Evolutionary conservation across 2,797 vertebrate genomes (phyloP), one percentile per base, ranked within the genome.

Genomic region (Platyrinchus mystaceus): DNA sequence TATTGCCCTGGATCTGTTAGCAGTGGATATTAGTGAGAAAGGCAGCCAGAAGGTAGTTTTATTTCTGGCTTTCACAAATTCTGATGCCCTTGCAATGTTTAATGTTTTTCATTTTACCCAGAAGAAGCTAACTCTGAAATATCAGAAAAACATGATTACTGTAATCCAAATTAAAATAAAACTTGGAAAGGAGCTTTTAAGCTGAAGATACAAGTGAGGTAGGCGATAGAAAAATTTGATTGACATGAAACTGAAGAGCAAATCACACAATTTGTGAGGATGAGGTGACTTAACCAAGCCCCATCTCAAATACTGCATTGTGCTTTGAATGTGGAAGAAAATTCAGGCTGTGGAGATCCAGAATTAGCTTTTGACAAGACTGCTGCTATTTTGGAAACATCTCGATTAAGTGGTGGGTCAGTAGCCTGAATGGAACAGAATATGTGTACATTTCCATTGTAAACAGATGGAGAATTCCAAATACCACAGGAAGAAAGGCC

Each of bases 381-480:
- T 67, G 17, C 53, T 75, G 53, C 30, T 78, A 28, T 75, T 93
- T 92, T 70, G 58, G 59, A 90, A 84, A 59, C 47, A n/a, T 89
- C 80, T 39, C 0, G 0, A 20, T 75, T n/a, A 81, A 84, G 46
- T 50, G 50, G 22, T 88, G 0, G 1, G 44, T 93, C 80, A 49
- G 4, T 84, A 93, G 55, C 67, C 63, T 86, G 69, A 67, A 36
- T 88, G 59, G 84, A 94, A 79, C 20, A 58, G 50, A 78, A 21
- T 69, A 52, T 4, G 2, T 52, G n/a, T 88, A 46, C 2, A 0
- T 49, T 90, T 90, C 59, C 56, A 37, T 58, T 93, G 70, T 94
- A 93, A 96, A 93, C 67, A 90, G 55, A 67, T 81, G 80, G 62
- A 92, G 80, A 68, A 84, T 88, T 95, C 83, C 80, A 87, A 81